These are phyloP conservation scores for Volucella inflata DNA, from an alignment of 2,888 invertebrate genomes.

Conservation along the genomic window DNA sequence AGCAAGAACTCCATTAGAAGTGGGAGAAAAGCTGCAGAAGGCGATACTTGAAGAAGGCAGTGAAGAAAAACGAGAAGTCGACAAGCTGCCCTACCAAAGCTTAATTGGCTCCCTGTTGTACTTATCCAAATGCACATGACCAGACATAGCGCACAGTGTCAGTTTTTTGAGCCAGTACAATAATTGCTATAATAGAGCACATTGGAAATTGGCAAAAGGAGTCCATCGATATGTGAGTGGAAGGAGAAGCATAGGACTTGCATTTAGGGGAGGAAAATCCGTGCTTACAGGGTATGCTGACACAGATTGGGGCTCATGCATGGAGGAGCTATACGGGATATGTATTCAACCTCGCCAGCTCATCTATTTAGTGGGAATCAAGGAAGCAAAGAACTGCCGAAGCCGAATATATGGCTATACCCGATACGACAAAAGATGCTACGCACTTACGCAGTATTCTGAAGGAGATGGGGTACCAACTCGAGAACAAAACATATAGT, in stretches of 20 bases:
- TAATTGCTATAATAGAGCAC: neutral
- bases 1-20: neutral
- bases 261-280: neutral
- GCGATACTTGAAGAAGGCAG: slow-evolving; percentile 7
- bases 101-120: neutral
- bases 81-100: neutral
- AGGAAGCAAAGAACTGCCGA: slow-evolving; percentile 50
- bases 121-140: neutral
- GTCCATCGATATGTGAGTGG: neutral
- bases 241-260: neutral
- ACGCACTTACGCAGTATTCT: neutral
- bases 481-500: neutral
- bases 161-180: neutral
- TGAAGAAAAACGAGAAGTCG: too few relatives aligned
- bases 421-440: neutral
- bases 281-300: neutral
- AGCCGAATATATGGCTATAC: slow-evolving; percentile 53
- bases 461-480: neutral
- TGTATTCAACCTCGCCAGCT: neutral
- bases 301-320: neutral
- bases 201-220: neutral
- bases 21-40: neutral
- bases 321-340: neutral
- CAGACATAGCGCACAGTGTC: neutral
- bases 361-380: slow-evolving; percentile 9